A percentile compares a stretch with the other conserved stretches of the same genome.
Evolutionary conservation across 1,140 invertebrate genomes (phyloP).

Genomic region (Drosophila miranda): DNA sequence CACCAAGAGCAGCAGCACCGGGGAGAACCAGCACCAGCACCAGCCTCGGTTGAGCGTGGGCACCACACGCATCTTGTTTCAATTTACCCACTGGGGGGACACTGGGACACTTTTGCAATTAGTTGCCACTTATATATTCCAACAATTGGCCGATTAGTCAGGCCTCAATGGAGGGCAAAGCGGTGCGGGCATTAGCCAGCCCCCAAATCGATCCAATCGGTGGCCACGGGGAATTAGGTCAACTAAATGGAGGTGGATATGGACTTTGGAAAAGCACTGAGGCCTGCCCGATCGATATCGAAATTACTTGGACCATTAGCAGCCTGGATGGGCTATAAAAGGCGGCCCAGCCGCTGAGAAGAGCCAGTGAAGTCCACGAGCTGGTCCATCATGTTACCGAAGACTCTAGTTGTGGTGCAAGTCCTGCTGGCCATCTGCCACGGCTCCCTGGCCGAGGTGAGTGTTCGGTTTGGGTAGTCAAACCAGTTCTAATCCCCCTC

Average conservation of each 20-base stretch:
- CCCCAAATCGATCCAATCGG: slow-evolving; percentile 23
- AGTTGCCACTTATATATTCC: slow-evolving; percentile 41
- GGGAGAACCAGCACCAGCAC: slow-evolving; percentile 6
- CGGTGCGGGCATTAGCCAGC: slow-evolving; percentile 33
- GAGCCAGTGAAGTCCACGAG: slow-evolving; percentile 24
- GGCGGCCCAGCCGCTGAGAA: neutral
- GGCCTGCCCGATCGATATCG: slow-evolving; percentile 32
- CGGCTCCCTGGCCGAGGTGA: slow-evolving; percentile 52
- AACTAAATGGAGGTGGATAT: slow-evolving; percentile 33
- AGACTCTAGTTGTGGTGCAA: slow-evolving; percentile 33
- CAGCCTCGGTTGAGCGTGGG: slow-evolving; percentile 5
- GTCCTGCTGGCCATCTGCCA: slow-evolving; percentile 48
- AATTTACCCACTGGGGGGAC: slow-evolving; percentile 41
- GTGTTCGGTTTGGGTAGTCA: neutral
- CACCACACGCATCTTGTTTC: slow-evolving; percentile 49
- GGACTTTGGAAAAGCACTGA: slow-evolving; percentile 49
- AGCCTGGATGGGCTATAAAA: slow-evolving; percentile 45
- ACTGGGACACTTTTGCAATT: slow-evolving; percentile 39
- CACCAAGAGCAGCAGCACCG: slow-evolving; percentile 24
- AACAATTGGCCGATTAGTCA: slow-evolving; percentile 37
- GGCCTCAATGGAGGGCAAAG: slow-evolving; percentile 50
- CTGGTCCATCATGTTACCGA: slow-evolving; percentile 46
- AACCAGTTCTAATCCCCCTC: neutral
- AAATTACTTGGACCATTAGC: slow-evolving; percentile 27
- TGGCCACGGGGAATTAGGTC: slow-evolving; percentile 37